Conservation (phyloP, 1,140 invertebrate genomes). For the Trichonephila clavata region DNA sequence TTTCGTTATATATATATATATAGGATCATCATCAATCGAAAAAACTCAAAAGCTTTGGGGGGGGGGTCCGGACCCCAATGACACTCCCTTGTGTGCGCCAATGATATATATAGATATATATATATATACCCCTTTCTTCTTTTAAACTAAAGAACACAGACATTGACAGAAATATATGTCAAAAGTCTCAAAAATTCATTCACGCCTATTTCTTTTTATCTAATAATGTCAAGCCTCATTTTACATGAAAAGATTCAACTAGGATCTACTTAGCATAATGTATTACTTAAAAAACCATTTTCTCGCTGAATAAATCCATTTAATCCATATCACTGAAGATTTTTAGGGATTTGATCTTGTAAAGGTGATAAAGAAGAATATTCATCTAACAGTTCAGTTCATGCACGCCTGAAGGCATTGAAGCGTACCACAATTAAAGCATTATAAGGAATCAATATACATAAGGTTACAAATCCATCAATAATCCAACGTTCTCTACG, state of each 20-base stretch:
- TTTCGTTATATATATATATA: no score
- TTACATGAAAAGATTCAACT: not conserved
- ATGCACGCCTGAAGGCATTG: not conserved
- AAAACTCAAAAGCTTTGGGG: no score
- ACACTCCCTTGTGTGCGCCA: no score
- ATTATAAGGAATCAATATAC: not conserved
- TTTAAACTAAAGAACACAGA: not conserved
- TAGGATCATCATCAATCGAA: no score
- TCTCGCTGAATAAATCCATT: not conserved
- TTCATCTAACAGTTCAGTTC: not conserved
- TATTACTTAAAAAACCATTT: not conserved
- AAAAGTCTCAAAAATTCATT: not conserved
- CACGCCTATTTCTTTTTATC: not conserved
- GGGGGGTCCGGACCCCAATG: no score
- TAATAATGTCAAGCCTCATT: not conserved
- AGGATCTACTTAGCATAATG: not conserved
- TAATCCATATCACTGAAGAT: not conserved
- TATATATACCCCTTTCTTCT: not conserved
- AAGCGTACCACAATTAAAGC: not conserved
- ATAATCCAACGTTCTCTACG: not conserved
- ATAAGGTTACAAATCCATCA: not conserved
- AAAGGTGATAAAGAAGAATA: slow-evolving; percentile 5
- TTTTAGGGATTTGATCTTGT: not conserved
- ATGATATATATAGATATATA: no score
- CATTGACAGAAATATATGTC: not conserved